These are phyloP conservation scores for Euspilapteryx auroguttella DNA, from an alignment of 2,888 invertebrate species.

Conservation along the genomic window DNA sequence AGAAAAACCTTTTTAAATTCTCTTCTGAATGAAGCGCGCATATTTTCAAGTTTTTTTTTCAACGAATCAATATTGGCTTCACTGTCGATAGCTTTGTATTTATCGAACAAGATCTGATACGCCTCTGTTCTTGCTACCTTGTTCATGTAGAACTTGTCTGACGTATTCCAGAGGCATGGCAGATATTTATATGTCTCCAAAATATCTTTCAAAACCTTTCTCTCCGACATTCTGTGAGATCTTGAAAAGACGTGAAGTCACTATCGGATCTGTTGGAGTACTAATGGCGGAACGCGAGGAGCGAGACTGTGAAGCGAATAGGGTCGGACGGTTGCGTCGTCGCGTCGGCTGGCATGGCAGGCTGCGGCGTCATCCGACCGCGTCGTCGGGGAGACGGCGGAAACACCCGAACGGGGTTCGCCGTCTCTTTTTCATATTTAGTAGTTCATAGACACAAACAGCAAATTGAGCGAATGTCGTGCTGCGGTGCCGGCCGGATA, in stretches of 20 bases:
- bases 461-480: too few relatives aligned
- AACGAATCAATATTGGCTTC: slow-evolving; percentile 9
- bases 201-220: neutral
- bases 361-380: neutral
- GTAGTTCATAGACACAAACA: too few relatives aligned
- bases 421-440: neutral
- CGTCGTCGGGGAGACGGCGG: neutral
- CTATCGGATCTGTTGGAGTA: neutral
- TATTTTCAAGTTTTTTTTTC: slow-evolving; percentile 14
- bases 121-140: slow-evolving; percentile 9
- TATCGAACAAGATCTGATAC: slow-evolving; percentile 10
- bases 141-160: slow-evolving; percentile 9
- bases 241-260: neutral
- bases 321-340: too few relatives aligned
- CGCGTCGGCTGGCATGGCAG: too few relatives aligned
- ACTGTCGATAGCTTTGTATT: slow-evolving; percentile 8
- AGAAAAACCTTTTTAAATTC: slow-evolving; percentile 14
- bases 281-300: neutral
- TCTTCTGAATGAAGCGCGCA: slow-evolving; percentile 13
- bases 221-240: slow-evolving; percentile 1
- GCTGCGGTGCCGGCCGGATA: too few relatives aligned
- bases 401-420: neutral
- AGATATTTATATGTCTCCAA: slow-evolving; percentile 10
- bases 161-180: slow-evolving; percentile 13
- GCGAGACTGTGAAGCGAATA: neutral